phyloP scores from a whole-genome alignment of 2,888 invertebrate species.

The Teinopalpus imperialis region DNA sequence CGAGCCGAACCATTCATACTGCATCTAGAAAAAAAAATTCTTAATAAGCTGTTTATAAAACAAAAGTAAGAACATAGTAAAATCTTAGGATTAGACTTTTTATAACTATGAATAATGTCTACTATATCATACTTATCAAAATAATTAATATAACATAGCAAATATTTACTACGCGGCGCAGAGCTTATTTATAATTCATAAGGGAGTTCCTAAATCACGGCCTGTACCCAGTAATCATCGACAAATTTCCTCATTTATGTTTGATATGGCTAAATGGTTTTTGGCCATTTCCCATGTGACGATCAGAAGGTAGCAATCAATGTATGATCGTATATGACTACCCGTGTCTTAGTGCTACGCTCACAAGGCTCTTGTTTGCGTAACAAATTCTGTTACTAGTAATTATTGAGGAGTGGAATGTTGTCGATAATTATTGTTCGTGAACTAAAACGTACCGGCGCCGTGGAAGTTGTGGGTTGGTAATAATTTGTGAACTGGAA shows the following conservation, averaged over 20 bases:
- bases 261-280: constrained; percentile 74
- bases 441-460: constrained; percentile 37
- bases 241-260: constrained; percentile 68
- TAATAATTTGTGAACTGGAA: constrained; percentile 36
- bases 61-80: no score
- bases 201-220: constrained; percentile 66
- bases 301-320: constrained; percentile 58
- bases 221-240: constrained; percentile 62
- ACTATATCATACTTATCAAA: no score
- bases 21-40: no score
- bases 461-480: constrained; percentile 33
- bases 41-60: no score
- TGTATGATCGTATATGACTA: constrained; percentile 27
- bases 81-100: no score
- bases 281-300: constrained; percentile 67
- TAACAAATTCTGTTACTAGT: constrained; percentile 34
- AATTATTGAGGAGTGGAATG: constrained; percentile 71
- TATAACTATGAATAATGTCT: no score
- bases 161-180: constrained; percentile 22
- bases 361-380: constrained; percentile 37
- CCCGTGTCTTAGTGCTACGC: constrained; percentile 33
- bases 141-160: constrained; percentile 28
- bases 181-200: constrained; percentile 47
- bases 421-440: constrained; percentile 69
- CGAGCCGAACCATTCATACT: no score